Percentiles rank a stretch among this genome's conserved stretches.
Conservation (phyloP, 1,140 invertebrate species). For the Drosophila novamexicana region DNA sequence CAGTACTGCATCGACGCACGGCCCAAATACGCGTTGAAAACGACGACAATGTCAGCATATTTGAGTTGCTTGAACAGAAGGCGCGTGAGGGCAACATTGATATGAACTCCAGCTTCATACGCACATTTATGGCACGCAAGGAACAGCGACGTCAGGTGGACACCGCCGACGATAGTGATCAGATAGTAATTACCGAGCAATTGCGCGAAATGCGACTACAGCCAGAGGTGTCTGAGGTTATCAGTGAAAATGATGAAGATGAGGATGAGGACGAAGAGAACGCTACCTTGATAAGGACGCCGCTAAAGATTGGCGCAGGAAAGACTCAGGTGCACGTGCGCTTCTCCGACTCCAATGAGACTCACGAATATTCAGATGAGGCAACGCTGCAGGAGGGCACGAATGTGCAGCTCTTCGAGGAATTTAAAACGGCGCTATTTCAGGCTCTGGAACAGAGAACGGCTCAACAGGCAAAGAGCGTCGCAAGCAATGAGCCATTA, state of each 20-base stretch:
- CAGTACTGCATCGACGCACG: conserved; percentile 51
- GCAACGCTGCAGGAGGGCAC: conserved; percentile 50
- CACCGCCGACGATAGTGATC: conserved; percentile 57
- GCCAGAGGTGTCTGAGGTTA: conserved; percentile 53
- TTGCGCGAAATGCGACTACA: conserved; percentile 55
- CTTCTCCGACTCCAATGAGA: conserved; percentile 76
- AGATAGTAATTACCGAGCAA: conserved; percentile 63
- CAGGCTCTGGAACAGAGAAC: conserved; percentile 66
- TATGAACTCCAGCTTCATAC: conserved; percentile 75
- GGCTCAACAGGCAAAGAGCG: conserved; percentile 18
- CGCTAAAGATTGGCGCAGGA: conserved; percentile 39
- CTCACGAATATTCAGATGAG: conserved; percentile 65
- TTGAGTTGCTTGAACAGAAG: conserved; percentile 78
- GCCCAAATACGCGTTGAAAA: conserved; percentile 63
- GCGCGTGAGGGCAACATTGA: conserved; percentile 71
- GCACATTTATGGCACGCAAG: conserved; percentile 69
- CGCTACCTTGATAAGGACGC: conserved; percentile 45
- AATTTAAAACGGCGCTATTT: conserved; percentile 73
- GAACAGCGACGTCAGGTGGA: conserved; percentile 35
- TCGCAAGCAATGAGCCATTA: conserved; percentile 34
- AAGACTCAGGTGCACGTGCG: conserved; percentile 69
- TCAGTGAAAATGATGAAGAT: conserved; percentile 26
- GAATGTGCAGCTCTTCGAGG: conserved; percentile 70
- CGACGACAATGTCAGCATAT: conserved; percentile 75
- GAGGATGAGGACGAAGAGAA: conserved; percentile 46